These are phyloP conservation scores for Cottoperca gobio DNA, from an alignment of 2,797 vertebrate species.

Conservation along the genomic window DNA sequence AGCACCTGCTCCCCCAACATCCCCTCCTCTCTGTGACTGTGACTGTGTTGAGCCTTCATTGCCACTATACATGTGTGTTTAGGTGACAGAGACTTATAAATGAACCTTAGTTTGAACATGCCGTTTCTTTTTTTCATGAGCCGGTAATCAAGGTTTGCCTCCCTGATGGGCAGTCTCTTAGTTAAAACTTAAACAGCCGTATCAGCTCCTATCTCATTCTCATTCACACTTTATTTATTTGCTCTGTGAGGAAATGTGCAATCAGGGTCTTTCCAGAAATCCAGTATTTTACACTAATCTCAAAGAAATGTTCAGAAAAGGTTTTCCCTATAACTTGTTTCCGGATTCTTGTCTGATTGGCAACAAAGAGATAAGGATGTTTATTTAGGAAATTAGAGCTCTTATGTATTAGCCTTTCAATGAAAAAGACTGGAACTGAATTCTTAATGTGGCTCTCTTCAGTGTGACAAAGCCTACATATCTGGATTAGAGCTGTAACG, in stretches of 20 bases:
- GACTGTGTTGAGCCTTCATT: slow-evolving; percentile 70
- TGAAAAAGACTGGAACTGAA: not conserved
- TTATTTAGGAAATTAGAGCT: not conserved
- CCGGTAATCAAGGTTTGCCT: slow-evolving; percentile 10
- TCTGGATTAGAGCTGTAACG: too few species aligned
- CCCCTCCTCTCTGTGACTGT: slow-evolving; percentile 11
- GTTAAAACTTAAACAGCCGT: slow-evolving; percentile 46
- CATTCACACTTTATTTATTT: not conserved
- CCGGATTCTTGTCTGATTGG: not conserved
- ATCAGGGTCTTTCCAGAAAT: not conserved
- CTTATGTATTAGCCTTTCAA: not conserved
- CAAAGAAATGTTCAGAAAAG: not conserved
- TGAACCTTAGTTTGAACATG: slow-evolving; percentile 51
- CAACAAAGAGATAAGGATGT: not conserved
- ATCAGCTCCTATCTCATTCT: too few species aligned
- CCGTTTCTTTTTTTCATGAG: slow-evolving; percentile 34
- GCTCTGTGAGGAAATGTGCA: slow-evolving; percentile 9
- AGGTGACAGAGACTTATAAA: slow-evolving; percentile 61
- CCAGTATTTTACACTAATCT: not conserved
- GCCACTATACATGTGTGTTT: slow-evolving; percentile 66
- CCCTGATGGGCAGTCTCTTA: not conserved
- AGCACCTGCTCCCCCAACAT: not conserved
- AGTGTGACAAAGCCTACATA: not conserved
- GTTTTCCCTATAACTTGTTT: not conserved
- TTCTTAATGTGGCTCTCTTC: not conserved